Base-by-base conservation (phyloP, 1,140 invertebrate species). In the Apis dorsata region DNA sequence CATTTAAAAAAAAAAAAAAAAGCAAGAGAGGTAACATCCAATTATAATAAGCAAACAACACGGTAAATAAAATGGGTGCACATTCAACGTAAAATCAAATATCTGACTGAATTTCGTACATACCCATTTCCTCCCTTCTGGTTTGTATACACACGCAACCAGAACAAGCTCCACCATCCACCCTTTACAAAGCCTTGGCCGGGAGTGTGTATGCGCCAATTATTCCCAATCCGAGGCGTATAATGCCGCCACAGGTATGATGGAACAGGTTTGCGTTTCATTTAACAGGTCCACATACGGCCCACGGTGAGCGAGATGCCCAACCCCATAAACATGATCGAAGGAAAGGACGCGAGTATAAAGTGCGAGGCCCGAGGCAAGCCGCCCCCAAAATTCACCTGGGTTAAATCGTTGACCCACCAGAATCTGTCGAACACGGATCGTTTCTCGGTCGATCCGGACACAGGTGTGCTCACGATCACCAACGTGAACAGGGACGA, bases 351-450 rank as follows among this genome's bases (percentile, higher is more conserved):
- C 59, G 96, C 96, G 17, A 95, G 95, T 1, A 95, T 98, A 28
- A 94, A 94, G 44, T 99, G 98, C 91, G 95, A 95, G 83, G 98
- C 97, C 0, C 95, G 92, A 19, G 98, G 97, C 4, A 98, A 98
- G 92, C 98, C 98, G 2, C 95, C 95, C 11, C 98, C 98, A 66
- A 95, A 94, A 49, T 97, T 97, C 88, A 95, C 95, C 21, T 99
- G 98, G 98, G 96, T 98, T 57, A 96, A 96, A 88, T 94, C 95
- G 84, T 92, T 95, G 28, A 95, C 94, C 3, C 94, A 96, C 49
- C 90, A 96, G 92, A 95, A 98, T 91, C 93, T 98, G 66, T 95
- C 95, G 9, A 95, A 91, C 21, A 95, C 95, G 4, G 96, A 97
- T 89, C 94, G 97, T 72, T 98, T 97, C 90, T 94, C 94, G 49